These are phyloP conservation scores for Agonum fuliginosum DNA, from an alignment of 2,888 invertebrate genomes.

Conservation along the genomic window DNA sequence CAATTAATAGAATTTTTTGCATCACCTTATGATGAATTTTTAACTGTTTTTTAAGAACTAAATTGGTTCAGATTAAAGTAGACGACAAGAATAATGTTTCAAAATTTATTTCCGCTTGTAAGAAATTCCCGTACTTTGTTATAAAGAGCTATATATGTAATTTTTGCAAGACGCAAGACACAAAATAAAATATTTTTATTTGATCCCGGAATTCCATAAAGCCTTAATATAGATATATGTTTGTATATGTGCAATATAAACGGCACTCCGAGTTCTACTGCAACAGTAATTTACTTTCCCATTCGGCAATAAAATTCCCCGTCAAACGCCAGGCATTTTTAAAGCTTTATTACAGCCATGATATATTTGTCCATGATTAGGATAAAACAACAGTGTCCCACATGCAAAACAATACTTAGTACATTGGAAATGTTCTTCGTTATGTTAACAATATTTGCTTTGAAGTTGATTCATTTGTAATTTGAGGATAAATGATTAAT, in stretches of 20 bases:
- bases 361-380: slow-evolving; percentile 26
- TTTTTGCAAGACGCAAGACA: slow-evolving; percentile 22
- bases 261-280: slow-evolving; percentile 18
- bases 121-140: slow-evolving; percentile 10
- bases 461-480: slow-evolving; percentile 15
- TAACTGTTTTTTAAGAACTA: no score
- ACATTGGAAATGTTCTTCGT: not conserved
- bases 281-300: slow-evolving; percentile 38
- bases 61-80: no score
- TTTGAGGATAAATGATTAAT: slow-evolving; percentile 27
- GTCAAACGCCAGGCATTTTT: slow-evolving; percentile 35
- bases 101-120: no score
- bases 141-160: slow-evolving; percentile 10
- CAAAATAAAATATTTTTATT: slow-evolving; percentile 31
- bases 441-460: slow-evolving; percentile 30
- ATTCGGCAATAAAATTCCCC: slow-evolving; percentile 30
- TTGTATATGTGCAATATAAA: slow-evolving; percentile 43
- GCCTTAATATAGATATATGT: slow-evolving; percentile 40
- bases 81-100: no score
- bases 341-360: slow-evolving; percentile 34
- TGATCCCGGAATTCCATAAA: slow-evolving; percentile 26
- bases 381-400: slow-evolving; percentile 19
- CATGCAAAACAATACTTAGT: slow-evolving; percentile 41
- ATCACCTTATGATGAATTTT: no score
- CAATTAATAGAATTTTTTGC: no score